Conservation (phyloP, 2,888 invertebrate species). For the Barypeithes pellucidus region DNA sequence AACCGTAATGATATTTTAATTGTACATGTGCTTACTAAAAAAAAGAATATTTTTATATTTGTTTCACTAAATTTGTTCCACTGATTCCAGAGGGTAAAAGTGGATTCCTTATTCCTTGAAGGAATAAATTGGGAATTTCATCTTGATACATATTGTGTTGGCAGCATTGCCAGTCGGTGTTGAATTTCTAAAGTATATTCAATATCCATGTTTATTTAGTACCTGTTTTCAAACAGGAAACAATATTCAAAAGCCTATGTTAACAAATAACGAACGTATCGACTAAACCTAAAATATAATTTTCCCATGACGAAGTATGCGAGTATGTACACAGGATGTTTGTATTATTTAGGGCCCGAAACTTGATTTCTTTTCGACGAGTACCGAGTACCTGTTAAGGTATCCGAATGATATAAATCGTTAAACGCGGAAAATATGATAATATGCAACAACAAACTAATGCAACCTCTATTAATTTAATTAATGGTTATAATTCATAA, state of each 20-base stretch:
- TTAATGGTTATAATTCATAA: background rate
- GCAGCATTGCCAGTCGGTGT: background rate
- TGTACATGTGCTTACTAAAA: background rate
- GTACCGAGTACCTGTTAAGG: no score
- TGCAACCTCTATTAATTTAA: background rate
- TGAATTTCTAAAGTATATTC: background rate
- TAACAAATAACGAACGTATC: slow-evolving; percentile 10
- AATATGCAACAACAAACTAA: background rate
- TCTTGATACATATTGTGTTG: no score
- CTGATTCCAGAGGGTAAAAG: no score
- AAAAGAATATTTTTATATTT: no score
- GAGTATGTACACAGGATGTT: background rate
- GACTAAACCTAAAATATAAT: background rate
- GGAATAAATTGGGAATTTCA: no score
- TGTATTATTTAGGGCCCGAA: no score
- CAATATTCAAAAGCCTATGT: background rate
- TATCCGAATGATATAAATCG: background rate
- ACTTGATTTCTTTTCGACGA: no score
- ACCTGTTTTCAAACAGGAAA: slow-evolving; percentile 12
- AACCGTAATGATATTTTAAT: background rate
- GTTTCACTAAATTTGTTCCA: no score
- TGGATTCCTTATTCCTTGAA: no score
- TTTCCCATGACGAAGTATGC: background rate
- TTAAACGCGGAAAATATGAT: background rate
- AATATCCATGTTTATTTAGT: background rate